phyloP scores from a whole-genome alignment of 2,797 vertebrate species.

The Oryzias sinensis region DNA sequence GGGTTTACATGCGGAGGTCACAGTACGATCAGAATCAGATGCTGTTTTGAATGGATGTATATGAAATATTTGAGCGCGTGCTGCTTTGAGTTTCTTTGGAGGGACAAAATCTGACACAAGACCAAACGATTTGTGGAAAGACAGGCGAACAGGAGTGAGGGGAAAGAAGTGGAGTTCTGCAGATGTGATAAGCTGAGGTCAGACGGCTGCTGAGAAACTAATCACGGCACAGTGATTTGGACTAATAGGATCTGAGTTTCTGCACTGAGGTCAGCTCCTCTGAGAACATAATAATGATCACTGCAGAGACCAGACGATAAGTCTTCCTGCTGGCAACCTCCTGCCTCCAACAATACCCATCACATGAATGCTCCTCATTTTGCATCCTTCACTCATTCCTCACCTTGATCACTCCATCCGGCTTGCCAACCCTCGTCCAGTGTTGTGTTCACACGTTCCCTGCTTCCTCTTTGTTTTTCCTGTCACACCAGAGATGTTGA shows the following conservation, averaged over 20 bases:
- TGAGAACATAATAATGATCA: constrained; percentile 54
- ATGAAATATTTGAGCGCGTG: constrained; percentile 1
- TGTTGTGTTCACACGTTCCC: constrained; percentile 8
- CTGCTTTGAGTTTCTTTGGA: not conserved
- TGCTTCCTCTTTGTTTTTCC: constrained; percentile 42
- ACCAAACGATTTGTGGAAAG: constrained; percentile 22
- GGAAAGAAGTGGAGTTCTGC: constrained; percentile 36
- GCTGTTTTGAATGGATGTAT: constrained; percentile 6
- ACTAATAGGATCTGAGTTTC: constrained; percentile 56
- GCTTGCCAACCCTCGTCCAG: constrained; percentile 6
- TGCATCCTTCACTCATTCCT: constrained; percentile 39
- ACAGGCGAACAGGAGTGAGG: constrained; percentile 16
- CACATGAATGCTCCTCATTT: constrained; percentile 49
- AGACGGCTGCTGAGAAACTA: constrained; percentile 46
- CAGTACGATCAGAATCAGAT: constrained; percentile 14
- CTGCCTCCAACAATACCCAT: constrained; percentile 41
- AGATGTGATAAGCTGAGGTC: constrained; percentile 50
- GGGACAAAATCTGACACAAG: constrained; percentile 2
- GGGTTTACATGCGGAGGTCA: constrained; percentile 1
- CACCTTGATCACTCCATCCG: constrained; percentile 35
- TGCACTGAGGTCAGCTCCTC: constrained; percentile 55
- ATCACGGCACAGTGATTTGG: constrained; percentile 61
- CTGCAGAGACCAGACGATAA: constrained; percentile 46
- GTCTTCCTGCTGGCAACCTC: constrained; percentile 40
- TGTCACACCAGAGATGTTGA: constrained; percentile 65